Evolutionary conservation across 2,888 invertebrate genomes (phyloP), one percentile per base, ranked within the genome.

Genomic region (Cataglyphis cursor): DNA sequence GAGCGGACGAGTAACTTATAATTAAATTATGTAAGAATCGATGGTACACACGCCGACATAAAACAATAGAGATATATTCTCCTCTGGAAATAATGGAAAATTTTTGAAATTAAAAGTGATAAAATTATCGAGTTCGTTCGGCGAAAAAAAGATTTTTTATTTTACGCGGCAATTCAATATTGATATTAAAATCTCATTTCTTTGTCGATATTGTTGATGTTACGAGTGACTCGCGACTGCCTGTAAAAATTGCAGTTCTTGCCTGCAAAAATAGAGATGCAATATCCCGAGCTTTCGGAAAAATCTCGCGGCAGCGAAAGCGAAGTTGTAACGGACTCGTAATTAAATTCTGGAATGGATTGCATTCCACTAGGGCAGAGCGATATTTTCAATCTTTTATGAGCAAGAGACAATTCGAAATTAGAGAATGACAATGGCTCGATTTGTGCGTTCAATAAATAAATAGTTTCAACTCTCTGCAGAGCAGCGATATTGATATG

Each of bases 11-110:
- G 78, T 70, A 59, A 59, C 18, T 80, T 59, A 35, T 59, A 80
- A 80, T 80, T 80, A 72, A 80, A 80, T 80, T 80, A 80, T 24
- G n/a, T 72, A 80, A 80, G 72, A n/a, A 44, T 80, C 72, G 31
- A 41, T n/a, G 15, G 28, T 38, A 21, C 24, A 21, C 24, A 28
- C 28, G 8, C 24, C 6, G 31, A 35, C n/a, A 48, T 18, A 59
- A 54, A 59, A 51, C 44, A 41, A 70, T 70, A 72, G n/a, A 51
- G 41, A 57, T 78, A 80, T 51, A n/a, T 35, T 9, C 21, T 41
- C n/a, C 15, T 59, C 0, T 24, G 41, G 59, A 59, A 59, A 59
- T 21, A 72, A 44, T 59, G 12, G 18, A 72, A 80, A 80, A 31
- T 57, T 59, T 59, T 70, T 44, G 44, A 31, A 44, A 80, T 35